phyloP scores from a whole-genome alignment of 2,113 vertebrate species.

The Microcebus murinus region DNA sequence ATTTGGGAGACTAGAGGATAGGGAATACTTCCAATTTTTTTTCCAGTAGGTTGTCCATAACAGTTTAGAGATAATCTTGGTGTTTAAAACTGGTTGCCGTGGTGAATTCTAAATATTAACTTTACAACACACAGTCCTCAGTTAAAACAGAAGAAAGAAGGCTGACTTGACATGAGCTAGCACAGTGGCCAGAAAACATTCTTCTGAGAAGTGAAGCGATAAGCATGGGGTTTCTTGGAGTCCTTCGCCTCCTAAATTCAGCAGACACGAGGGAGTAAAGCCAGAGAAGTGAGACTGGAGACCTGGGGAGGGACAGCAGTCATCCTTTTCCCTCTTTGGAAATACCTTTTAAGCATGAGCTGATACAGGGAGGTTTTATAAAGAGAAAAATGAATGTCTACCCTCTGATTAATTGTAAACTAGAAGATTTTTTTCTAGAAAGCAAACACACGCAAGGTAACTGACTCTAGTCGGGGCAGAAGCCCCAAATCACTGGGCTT shows the following conservation, averaged over 20 bases:
- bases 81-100: not conserved
- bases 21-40: not conserved
- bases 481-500: not conserved
- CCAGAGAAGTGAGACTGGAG: not conserved
- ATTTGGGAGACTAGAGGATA: not conserved
- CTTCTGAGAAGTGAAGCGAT: not conserved
- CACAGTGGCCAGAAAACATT: not conserved
- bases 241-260: not conserved
- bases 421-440: not conserved
- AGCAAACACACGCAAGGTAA: not conserved
- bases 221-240: not conserved
- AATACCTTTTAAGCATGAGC: not conserved
- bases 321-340: not conserved
- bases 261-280: not conserved
- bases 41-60: not conserved
- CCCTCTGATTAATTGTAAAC: not conserved
- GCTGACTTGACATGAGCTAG: not conserved
- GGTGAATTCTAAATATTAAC: constrained; percentile 46
- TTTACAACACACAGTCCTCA: not conserved
- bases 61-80: not conserved
- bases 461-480: not conserved
- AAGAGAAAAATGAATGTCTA: not conserved
- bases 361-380: not conserved
- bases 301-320: not conserved
- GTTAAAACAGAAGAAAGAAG: constrained; percentile 26